Percentiles rank a stretch among this genome's conserved stretches.
Evolutionary conservation across 2,888 invertebrate genomes (phyloP).

Genomic region (Apamea anceps): DNA sequence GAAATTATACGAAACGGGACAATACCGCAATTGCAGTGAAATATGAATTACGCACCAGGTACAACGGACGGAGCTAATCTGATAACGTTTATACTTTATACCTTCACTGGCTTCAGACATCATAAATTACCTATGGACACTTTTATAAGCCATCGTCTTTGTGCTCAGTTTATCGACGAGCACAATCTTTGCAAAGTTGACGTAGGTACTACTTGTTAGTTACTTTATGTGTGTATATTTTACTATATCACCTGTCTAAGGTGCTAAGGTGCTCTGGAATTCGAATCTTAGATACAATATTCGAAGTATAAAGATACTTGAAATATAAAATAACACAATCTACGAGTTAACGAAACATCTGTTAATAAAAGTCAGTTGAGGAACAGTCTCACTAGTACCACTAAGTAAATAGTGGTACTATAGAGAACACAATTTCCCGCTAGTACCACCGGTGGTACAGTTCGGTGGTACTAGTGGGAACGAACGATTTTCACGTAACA

Average conservation of each 20-base stretch:
- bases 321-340: not conserved
- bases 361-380: not conserved
- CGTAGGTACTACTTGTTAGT: slow-evolving; percentile 15
- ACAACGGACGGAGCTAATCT: slow-evolving; percentile 69
- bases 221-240: slow-evolving; percentile 34
- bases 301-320: too few species aligned
- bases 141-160: slow-evolving; percentile 56
- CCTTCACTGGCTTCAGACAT: slow-evolving; percentile 61
- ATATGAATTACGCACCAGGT: slow-evolving; percentile 61
- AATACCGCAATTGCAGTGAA: slow-evolving; percentile 45
- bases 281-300: not conserved
- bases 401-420: too few species aligned
- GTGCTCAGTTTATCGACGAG: slow-evolving; percentile 41
- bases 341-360: not conserved
- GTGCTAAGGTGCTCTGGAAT: not conserved
- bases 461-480: too few species aligned
- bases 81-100: slow-evolving; percentile 68
- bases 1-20: slow-evolving; percentile 44
- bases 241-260: not conserved
- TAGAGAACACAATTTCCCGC: too few species aligned
- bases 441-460: too few species aligned
- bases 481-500: slow-evolving; percentile 22
- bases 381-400: too few species aligned
- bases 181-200: slow-evolving; percentile 35
- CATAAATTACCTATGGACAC: slow-evolving; percentile 64